Evolutionary conservation across 2,113 vertebrate genomes (phyloP), one percentile per base, ranked within the genome.

Genomic region (Passer montanus): DNA sequence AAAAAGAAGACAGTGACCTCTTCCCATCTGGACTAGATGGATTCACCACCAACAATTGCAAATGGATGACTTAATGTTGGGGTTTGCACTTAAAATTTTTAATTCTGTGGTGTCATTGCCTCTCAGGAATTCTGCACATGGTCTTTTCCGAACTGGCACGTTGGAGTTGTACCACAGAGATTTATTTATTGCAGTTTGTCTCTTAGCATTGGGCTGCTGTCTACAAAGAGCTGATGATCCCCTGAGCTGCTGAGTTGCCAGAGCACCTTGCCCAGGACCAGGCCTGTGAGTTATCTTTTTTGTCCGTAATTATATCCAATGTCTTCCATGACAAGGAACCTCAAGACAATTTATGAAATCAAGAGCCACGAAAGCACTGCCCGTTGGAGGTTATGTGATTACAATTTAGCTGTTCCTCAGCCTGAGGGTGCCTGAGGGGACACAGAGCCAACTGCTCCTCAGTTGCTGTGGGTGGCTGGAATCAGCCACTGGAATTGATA

Each of bases 1-100:
- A 81, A 96, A 95, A 96, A 96, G 87, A 74, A 76, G 53, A 91
- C 66, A 44, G 82, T 94, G 91, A 94, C 86, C 79, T 94, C 66
- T 93, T 96, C 70, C 87, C 78, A 91, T 93, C 63, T 95, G 80
- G 53, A 95, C 59, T 86, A 87, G 94, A 93, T 84, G 76, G 87
- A 96, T 90, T 94, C 93, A 83, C 75, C 62, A 95, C 90, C 68
- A 83, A 6, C 90, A 85, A 69, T 55, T 91, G 47, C 84, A 94
- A 96, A 87, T 96, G 87, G 77, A 56, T 92, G 84, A 85, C 58
- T 84, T 96, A 82, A 82, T 94, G 89, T 87, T 82, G 74, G 82
- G 33, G 62, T 55, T 95, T 76, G 46, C 3, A 11, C 77, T 77
- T 82, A 58, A 87, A 63, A 78, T 87, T 87, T 69, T 75, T 89